phyloP scores from a whole-genome alignment of 2,113 vertebrate genomes.

The Macaca mulatta region DNA sequence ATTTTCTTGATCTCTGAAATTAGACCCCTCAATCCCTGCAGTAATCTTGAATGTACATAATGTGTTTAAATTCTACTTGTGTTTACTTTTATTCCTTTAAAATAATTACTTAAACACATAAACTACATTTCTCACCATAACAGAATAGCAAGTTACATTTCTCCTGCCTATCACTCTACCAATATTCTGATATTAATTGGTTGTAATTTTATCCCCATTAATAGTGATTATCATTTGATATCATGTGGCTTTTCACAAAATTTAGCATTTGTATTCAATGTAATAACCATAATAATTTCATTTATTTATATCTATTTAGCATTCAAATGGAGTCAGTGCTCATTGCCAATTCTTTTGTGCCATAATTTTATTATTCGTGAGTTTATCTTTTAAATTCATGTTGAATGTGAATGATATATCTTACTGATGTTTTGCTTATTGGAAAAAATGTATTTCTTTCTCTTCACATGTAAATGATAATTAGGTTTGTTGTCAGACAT shows the following conservation, averaged over 20 bases:
- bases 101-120: constrained; percentile 12
- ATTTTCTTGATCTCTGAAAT: not conserved
- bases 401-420: not conserved
- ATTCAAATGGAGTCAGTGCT: not conserved
- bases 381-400: not conserved
- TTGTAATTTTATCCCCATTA: not conserved
- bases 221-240: not conserved
- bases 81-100: not conserved
- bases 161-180: not conserved
- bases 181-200: not conserved
- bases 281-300: not conserved
- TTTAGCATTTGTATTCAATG: not conserved
- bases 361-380: not conserved
- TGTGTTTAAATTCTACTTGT: not conserved
- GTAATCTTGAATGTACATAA: not conserved
- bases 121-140: not conserved
- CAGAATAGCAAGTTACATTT: not conserved
- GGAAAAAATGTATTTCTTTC: not conserved
- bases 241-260: not conserved
- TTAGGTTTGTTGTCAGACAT: not conserved
- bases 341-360: not conserved
- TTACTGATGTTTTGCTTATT: not conserved
- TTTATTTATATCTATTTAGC: not conserved
- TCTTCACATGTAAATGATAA: not conserved
- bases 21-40: not conserved